These are phyloP conservation scores for Acrobasis repandana DNA, from an alignment of 2,888 invertebrate genomes.

Conservation along the genomic window DNA sequence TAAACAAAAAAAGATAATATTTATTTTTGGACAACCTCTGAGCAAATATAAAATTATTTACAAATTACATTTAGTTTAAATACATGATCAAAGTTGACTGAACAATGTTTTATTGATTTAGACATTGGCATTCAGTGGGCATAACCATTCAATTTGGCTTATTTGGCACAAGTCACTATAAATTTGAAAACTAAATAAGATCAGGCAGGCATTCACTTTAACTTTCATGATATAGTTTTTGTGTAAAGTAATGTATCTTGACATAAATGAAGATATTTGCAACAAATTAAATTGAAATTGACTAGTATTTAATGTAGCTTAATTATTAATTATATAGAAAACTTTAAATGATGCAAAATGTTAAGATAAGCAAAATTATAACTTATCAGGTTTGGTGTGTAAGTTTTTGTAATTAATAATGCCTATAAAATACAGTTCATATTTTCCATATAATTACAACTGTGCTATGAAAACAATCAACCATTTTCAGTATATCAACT, in stretches of 20 bases:
- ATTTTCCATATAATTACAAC: neutral
- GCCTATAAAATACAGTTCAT: neutral
- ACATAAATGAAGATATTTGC: no score
- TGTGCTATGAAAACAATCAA: neutral
- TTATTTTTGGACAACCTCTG: neutral
- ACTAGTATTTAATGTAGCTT: no score
- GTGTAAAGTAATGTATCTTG: no score
- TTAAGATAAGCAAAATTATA: no score
- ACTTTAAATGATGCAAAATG: no score
- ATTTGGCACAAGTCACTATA: neutral
- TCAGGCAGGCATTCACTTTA: neutral
- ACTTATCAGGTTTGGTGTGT: no score
- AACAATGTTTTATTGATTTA: neutral
- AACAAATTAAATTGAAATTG: no score
- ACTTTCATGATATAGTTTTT: no score
- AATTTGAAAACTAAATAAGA: neutral
- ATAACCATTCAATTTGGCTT: neutral
- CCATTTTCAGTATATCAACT: neutral
- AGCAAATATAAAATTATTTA: neutral
- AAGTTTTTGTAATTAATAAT: neutral
- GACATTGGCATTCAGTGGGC: neutral
- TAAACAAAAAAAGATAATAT: neutral
- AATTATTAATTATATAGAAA: no score
- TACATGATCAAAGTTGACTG: neutral
- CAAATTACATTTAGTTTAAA: neutral